Evolutionary conservation across 2,888 invertebrate genomes (phyloP).

Genomic region (Trichopoda pennipes): DNA sequence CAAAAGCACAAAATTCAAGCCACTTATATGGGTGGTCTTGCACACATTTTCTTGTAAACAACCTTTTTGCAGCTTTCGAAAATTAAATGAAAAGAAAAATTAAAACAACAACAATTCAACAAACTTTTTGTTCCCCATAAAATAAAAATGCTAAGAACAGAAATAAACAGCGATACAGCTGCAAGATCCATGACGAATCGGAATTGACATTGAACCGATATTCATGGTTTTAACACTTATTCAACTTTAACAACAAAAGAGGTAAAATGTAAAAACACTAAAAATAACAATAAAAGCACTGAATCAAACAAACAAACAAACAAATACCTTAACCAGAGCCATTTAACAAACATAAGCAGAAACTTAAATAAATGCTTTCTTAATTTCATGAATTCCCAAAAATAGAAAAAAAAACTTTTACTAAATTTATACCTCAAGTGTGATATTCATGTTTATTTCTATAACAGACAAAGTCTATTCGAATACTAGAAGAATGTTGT

Average conservation of each 20-base stretch:
- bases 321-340: neutral
- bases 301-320: neutral
- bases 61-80: conserved; percentile 55
- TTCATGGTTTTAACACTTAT: conserved; percentile 66
- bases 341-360: conserved; percentile 17
- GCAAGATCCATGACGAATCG: conserved; percentile 78
- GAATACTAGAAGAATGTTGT: too few relatives aligned
- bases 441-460: too few relatives aligned
- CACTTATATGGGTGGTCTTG: conserved; percentile 59
- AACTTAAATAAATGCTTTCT: conserved; percentile 28
- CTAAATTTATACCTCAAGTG: too few relatives aligned
- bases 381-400: neutral
- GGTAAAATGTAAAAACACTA: conserved; percentile 50
- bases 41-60: conserved; percentile 21
- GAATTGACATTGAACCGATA: conserved; percentile 78
- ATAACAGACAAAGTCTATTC: too few relatives aligned
- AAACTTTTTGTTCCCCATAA: conserved; percentile 37
- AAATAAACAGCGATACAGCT: conserved; percentile 73
- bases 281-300: neutral
- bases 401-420: too few relatives aligned
- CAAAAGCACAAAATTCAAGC: neutral
- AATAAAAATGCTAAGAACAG: conserved; percentile 32
- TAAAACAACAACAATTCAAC: conserved; percentile 37
- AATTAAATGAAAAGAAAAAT: conserved; percentile 1
- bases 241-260: conserved; percentile 57